Conservation (phyloP, 1,140 invertebrate genomes). For the Stegodyphus mimosarum region DNA sequence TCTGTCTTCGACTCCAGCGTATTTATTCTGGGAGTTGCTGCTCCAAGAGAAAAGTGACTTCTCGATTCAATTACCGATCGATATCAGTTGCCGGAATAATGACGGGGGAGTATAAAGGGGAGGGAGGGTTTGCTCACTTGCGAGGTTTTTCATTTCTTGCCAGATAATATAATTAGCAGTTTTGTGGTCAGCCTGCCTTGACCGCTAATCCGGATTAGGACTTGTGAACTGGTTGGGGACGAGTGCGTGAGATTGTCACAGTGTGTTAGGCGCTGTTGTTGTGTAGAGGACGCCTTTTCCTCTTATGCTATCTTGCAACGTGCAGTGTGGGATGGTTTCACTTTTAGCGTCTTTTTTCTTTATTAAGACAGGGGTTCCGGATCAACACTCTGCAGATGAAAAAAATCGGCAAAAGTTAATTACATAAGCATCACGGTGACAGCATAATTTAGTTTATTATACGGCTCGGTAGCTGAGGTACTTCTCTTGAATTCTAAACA, state of each 20-base stretch:
- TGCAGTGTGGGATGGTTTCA: no score
- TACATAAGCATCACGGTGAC: no score
- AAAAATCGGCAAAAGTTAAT: no score
- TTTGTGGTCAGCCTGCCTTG: conserved; percentile 30
- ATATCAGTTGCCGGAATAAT: not conserved
- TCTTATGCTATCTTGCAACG: not conserved
- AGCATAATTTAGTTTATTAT: no score
- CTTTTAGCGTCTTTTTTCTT: no score
- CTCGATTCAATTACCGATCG: not conserved
- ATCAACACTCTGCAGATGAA: no score
- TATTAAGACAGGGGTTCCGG: no score
- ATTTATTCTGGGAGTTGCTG: no score
- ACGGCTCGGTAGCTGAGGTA: no score
- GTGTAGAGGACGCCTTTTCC: not conserved
- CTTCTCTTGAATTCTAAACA: no score
- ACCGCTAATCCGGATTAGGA: conserved; percentile 29
- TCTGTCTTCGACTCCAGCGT: no score
- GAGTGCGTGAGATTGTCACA: not conserved
- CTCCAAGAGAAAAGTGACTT: not conserved
- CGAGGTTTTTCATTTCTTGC: not conserved
- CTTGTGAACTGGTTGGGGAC: not conserved
- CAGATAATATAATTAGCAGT: conserved; percentile 21
- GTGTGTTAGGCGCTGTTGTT: not conserved
- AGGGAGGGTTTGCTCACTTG: not conserved
- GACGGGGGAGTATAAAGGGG: not conserved